These are phyloP conservation scores for Apostichopus californicus DNA, from an alignment of 35 echinoderm and acorn worm genomes.

Conservation along the genomic window DNA sequence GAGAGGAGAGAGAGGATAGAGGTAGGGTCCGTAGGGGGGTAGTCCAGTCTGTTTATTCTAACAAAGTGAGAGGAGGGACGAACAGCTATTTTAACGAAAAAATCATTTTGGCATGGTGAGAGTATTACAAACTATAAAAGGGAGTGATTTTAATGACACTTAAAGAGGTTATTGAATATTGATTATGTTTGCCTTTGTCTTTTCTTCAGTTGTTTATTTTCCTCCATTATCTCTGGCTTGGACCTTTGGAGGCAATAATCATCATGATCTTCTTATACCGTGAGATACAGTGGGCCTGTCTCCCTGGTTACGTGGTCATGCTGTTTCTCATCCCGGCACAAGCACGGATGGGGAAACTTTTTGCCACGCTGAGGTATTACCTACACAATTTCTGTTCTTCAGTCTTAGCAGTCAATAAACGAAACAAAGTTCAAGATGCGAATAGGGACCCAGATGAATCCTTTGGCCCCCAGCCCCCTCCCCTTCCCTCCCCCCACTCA, in stretches of 20 bases:
- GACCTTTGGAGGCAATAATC: conserved; percentile 58
- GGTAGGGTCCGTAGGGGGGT: no score
- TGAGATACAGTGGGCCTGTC: conserved; percentile 75
- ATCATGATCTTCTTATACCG: conserved; percentile 47
- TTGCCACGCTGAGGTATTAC: conserved; percentile 65
- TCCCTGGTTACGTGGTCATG: conserved; percentile 71
- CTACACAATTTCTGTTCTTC: background rate
- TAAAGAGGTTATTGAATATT: background rate
- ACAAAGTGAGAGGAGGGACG: no score
- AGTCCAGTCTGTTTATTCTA: no score
- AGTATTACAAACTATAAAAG: background rate
- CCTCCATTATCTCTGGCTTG: conserved; percentile 83
- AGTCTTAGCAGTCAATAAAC: background rate
- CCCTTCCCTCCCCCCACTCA: no score
- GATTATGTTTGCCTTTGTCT: background rate
- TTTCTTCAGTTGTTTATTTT: conserved; percentile 62
- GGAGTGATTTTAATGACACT: background rate
- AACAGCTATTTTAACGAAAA: no score
- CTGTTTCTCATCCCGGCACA: conserved; percentile 65
- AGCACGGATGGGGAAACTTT: conserved; percentile 64
- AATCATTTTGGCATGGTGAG: no score
- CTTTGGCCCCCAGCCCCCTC: no score
- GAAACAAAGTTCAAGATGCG: no score
- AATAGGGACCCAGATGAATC: no score
- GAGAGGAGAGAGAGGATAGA: no score